A percentile compares a stretch with the other conserved stretches of the same genome.
phyloP scores from a whole-genome alignment of 2,797 vertebrate species.

The Spinus olivaceus region DNA sequence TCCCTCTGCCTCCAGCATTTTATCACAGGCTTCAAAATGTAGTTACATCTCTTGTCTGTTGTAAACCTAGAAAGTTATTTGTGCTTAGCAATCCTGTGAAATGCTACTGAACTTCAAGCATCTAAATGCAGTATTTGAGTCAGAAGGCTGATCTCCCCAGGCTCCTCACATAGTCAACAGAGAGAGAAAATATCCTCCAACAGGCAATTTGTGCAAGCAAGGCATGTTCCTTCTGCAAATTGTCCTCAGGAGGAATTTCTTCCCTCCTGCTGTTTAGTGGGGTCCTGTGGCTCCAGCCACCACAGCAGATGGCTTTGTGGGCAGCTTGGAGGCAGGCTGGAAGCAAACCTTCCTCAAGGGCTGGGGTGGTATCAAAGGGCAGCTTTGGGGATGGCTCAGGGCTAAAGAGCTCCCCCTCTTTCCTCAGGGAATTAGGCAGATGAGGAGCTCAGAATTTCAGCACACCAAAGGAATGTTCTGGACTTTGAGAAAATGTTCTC shows the following conservation, averaged over 20 bases:
- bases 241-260: not conserved
- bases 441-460: not conserved
- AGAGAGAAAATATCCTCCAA: not conserved
- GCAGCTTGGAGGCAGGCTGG: not conserved
- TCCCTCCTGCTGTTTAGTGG: not conserved
- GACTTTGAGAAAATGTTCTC: accelerated
- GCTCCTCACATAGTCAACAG: not conserved
- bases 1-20: not conserved
- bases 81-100: not conserved
- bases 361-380: not conserved
- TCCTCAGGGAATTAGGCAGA: not conserved
- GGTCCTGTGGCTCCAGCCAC: not conserved
- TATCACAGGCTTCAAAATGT: not conserved
- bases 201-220: not conserved
- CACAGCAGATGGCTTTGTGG: not conserved
- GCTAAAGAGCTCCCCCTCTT: not conserved
- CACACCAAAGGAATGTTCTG: not conserved
- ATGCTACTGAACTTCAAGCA: not conserved
- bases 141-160: not conserved
- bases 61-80: not conserved
- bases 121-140: not conserved
- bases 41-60: not conserved
- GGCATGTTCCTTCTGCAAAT: not conserved
- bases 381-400: not conserved
- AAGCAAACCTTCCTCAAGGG: not conserved